Conservation (phyloP, 2,888 invertebrate species). For the Ypsolopha scabrella region DNA sequence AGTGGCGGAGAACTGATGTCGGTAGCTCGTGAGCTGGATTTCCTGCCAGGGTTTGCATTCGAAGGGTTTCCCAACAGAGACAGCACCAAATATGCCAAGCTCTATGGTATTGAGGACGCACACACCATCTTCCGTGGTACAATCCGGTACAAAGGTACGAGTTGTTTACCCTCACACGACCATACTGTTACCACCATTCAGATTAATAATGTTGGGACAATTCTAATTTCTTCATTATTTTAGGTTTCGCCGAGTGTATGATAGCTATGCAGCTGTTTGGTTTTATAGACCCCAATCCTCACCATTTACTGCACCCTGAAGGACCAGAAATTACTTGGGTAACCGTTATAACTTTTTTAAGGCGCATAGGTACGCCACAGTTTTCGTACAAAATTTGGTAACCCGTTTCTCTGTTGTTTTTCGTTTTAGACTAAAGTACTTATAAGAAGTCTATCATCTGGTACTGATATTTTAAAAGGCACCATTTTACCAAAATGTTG, state of each 20-base stretch:
- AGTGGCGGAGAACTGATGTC: constrained; percentile 93
- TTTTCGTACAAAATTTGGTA: too few relatives aligned
- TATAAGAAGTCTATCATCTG: too few relatives aligned
- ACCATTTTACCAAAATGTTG: too few relatives aligned
- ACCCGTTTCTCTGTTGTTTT: too few relatives aligned
- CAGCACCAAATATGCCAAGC: constrained; percentile 87
- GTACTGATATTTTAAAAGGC: too few relatives aligned
- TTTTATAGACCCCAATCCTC: constrained; percentile 85
- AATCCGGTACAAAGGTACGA: constrained; percentile 82
- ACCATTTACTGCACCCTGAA: constrained; percentile 92
- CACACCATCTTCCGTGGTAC: constrained; percentile 94
- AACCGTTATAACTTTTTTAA: constrained; percentile 15
- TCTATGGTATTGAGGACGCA: constrained; percentile 90
- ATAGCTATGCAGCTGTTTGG: constrained; percentile 90
- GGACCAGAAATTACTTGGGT: constrained; percentile 98
- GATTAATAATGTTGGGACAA: not conserved
- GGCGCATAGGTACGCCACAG: too few relatives aligned
- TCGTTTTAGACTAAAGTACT: too few relatives aligned
- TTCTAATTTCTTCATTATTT: constrained; percentile 3
- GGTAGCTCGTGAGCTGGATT: constrained; percentile 81
- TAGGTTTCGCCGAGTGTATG: constrained; percentile 90
- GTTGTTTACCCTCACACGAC: not conserved
- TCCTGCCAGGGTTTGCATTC: constrained; percentile 95
- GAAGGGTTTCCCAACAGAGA: constrained; percentile 98
- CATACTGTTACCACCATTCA: too few relatives aligned